These are phyloP conservation scores for Lysiphlebus fabarum DNA, from an alignment of 1,140 invertebrate genomes.

Conservation along the genomic window DNA sequence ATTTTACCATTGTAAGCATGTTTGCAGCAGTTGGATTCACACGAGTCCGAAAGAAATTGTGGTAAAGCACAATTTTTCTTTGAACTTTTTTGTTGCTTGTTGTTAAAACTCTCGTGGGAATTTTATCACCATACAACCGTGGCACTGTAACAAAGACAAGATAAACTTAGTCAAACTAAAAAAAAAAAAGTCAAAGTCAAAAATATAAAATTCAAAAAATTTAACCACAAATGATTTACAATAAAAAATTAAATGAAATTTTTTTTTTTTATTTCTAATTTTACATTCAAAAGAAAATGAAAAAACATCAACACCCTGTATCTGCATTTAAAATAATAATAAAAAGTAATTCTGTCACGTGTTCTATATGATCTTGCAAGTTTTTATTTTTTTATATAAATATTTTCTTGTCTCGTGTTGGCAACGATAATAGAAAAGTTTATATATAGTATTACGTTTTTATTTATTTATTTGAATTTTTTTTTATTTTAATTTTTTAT, in stretches of 20 bases:
- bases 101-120: conserved; percentile 60
- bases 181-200: conserved; percentile 21
- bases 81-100: conserved; percentile 61
- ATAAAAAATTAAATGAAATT: not conserved
- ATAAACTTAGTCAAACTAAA: not conserved
- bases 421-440: no score
- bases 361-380: no score
- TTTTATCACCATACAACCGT: conserved; percentile 58
- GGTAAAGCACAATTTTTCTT: conserved; percentile 70
- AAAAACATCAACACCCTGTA: no score
- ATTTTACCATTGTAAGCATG: conserved; percentile 75
- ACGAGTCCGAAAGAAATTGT: conserved; percentile 73
- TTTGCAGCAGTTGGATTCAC: conserved; percentile 73
- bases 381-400: no score
- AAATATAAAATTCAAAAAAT: not conserved
- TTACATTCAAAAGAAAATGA: not conserved
- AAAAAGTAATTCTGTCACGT: no score
- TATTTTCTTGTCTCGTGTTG: no score
- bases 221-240: not conserved
- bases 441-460: no score
- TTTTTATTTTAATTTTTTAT: no score
- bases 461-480: not conserved
- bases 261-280: not conserved
- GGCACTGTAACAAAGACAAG: conserved; percentile 51
- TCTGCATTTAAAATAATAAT: no score